Evolutionary conservation across 2,888 invertebrate genomes (phyloP), one percentile per base, ranked within the genome.

Genomic region (Euplexia lucipara): DNA sequence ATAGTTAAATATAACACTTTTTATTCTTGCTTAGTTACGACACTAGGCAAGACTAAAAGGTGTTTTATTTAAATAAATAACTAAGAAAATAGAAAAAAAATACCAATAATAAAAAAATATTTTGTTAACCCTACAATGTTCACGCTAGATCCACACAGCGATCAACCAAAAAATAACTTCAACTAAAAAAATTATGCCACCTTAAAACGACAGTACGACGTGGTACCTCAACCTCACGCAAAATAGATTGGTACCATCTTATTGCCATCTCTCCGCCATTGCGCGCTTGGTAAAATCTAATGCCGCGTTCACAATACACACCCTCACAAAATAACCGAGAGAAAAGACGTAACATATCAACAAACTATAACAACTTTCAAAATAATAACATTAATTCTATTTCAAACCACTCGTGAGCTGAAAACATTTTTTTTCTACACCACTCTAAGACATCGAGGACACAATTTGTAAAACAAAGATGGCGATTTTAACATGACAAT

Each of bases 381-480:
- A 0, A 51, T n/a, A 39, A 53, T 10, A 58, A 34, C 22, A 64
- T 60, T 42, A 45, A 49, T 61, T 77, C 52, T 77, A 73, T 67
- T 74, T 48, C 26, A 53, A 73, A 52, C 32, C 20, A 22, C 49
- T 72, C 72, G 71, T 79, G 81, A 42, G 67, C 65, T 63, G 70
- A 70, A 80, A 79, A 66, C 65, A 67, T 76, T 83, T 83, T 76
- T 78, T 82, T 75, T 68, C 67, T 70, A 82, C 70, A 12, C 52
- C 16, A 60, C 65, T 71, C 77, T 71, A 71, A 77, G 77, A 65
- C 78, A 93, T 92, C 89, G 91, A 90, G 91, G 90, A 85, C 92
- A 85, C 84, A 84, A 90, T 92, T 90, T 91, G 90, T 88, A 90
- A 91, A 88, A 94, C 93, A 93, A 93, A 93, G 92, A 93, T 92